Percentiles rank a stretch among this genome's conserved stretches.
Conservation (phyloP, 2,113 vertebrate species). For the Psettodes erumei region DNA sequence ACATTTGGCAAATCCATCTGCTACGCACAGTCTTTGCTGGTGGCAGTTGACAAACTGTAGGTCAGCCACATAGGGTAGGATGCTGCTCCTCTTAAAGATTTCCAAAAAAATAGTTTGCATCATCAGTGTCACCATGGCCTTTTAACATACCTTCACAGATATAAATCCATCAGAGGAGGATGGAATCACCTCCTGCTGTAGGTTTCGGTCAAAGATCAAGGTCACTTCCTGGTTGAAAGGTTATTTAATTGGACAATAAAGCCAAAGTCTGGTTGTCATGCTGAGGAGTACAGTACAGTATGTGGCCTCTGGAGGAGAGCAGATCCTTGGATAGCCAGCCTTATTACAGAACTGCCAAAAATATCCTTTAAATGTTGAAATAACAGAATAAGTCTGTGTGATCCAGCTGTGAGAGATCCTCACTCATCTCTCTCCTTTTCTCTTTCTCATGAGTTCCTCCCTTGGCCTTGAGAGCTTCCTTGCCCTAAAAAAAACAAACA, state of each 20-base stretch:
- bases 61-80: slow-evolving; percentile 47
- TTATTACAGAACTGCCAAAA: slow-evolving; percentile 58
- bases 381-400: slow-evolving; percentile 58
- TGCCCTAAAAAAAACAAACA: slow-evolving; percentile 48
- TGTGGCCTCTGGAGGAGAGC: slow-evolving; percentile 63
- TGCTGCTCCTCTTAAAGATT: slow-evolving; percentile 51
- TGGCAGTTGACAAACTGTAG: slow-evolving; percentile 49
- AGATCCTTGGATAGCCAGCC: slow-evolving; percentile 51
- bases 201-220: slow-evolving; percentile 65
- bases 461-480: slow-evolving; percentile 56
- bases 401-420: slow-evolving; percentile 62
- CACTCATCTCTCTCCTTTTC: slow-evolving; percentile 31
- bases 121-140: slow-evolving; percentile 43
- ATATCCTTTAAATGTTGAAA: slow-evolving; percentile 63
- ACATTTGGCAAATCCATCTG: slow-evolving; percentile 72
- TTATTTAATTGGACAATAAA: slow-evolving; percentile 61
- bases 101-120: slow-evolving; percentile 64
- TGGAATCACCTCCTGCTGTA: slow-evolving; percentile 25
- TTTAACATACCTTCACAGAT: slow-evolving; percentile 41
- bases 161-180: slow-evolving; percentile 40
- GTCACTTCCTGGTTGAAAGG: slow-evolving; percentile 79
- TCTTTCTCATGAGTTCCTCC: slow-evolving; percentile 43
- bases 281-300: slow-evolving; percentile 59
- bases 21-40: slow-evolving; percentile 64
- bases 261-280: slow-evolving; percentile 66